A percentile compares a stretch with the other conserved stretches of the same genome.
Conservation (phyloP, 2,888 invertebrate genomes). For the Drosophila kambysellisi region DNA sequence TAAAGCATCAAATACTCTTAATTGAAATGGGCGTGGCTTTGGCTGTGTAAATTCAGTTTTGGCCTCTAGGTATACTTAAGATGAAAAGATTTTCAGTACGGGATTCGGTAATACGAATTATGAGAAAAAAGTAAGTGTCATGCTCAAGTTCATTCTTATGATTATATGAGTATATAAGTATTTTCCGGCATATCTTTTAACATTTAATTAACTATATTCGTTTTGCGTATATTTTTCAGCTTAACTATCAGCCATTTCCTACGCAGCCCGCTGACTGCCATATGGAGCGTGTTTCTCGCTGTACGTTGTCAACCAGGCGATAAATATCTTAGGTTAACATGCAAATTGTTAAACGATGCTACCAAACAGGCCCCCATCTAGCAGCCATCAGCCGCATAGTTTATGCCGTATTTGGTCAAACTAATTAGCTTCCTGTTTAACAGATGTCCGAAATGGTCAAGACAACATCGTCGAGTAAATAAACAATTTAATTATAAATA, state of each 20-base stretch:
- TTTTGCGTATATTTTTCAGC: slow-evolving; percentile 16
- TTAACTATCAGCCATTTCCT: slow-evolving; percentile 49
- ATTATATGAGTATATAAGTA: neutral
- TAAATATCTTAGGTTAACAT: slow-evolving; percentile 55
- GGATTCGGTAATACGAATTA: slow-evolving; percentile 35
- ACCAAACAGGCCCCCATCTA: slow-evolving; percentile 49
- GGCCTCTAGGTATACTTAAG: slow-evolving; percentile 24
- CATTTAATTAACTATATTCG: slow-evolving; percentile 64
- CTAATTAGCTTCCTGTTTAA: slow-evolving; percentile 78
- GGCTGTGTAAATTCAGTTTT: slow-evolving; percentile 7
- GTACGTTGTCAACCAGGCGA: slow-evolving; percentile 51
- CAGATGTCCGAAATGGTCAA: slow-evolving; percentile 60
- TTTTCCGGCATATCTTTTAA: slow-evolving; percentile 42
- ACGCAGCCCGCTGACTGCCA: slow-evolving; percentile 45
- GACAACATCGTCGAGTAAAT: slow-evolving; percentile 59
- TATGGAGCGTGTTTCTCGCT: slow-evolving; percentile 29
- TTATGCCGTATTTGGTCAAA: slow-evolving; percentile 69
- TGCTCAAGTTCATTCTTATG: slow-evolving; percentile 46
- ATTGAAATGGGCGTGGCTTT: slow-evolving; percentile 30
- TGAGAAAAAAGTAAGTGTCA: slow-evolving; percentile 19
- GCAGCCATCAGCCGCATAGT: slow-evolving; percentile 67
- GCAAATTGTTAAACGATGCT: slow-evolving; percentile 65
- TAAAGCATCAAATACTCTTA: slow-evolving; percentile 34
- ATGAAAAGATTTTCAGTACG: slow-evolving; percentile 38
- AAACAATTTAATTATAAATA: slow-evolving; percentile 80